phyloP scores from a whole-genome alignment of 2,113 vertebrate species.

The Cyprichromis sp. region DNA sequence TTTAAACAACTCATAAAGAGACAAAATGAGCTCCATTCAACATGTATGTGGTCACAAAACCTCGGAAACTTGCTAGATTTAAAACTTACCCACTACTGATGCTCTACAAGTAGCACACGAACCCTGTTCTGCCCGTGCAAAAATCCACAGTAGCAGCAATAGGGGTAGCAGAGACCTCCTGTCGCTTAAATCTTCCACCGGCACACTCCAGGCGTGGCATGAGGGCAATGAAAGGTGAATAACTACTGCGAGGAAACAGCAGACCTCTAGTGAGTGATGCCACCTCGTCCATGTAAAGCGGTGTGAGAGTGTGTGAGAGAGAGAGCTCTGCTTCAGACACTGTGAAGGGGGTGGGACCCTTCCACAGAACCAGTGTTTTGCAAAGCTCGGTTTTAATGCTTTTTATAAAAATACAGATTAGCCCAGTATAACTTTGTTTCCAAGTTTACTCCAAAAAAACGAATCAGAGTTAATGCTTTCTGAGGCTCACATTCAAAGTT shows the following conservation, averaged over 20 bases:
- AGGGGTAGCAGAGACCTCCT: constrained; percentile 28
- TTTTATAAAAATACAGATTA: not conserved
- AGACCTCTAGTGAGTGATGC: constrained; percentile 72
- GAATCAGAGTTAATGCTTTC: not conserved
- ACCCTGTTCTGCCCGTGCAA: not conserved
- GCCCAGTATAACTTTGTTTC: not conserved
- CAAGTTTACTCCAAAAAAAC: not conserved
- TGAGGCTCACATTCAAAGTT: not conserved
- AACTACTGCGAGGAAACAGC: constrained; percentile 63
- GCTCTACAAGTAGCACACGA: not conserved
- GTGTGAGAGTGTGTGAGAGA: constrained; percentile 42
- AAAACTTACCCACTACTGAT: constrained; percentile 72
- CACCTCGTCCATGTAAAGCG: constrained; percentile 73
- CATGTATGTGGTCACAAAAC: constrained; percentile 44
- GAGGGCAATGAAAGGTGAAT: constrained; percentile 75
- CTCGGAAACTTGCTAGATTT: not conserved
- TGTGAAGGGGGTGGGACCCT: constrained; percentile 60
- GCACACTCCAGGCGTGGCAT: constrained; percentile 68
- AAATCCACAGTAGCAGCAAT: constrained; percentile 3
- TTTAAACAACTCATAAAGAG: not conserved
- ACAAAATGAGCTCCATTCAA: not conserved
- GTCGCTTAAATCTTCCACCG: constrained; percentile 52
- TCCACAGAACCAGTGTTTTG: constrained; percentile 39
- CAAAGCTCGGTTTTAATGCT: not conserved
- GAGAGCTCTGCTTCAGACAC: constrained; percentile 58